phyloP scores from a whole-genome alignment of 2,113 vertebrate genomes.

The Rhineura floridana region DNA sequence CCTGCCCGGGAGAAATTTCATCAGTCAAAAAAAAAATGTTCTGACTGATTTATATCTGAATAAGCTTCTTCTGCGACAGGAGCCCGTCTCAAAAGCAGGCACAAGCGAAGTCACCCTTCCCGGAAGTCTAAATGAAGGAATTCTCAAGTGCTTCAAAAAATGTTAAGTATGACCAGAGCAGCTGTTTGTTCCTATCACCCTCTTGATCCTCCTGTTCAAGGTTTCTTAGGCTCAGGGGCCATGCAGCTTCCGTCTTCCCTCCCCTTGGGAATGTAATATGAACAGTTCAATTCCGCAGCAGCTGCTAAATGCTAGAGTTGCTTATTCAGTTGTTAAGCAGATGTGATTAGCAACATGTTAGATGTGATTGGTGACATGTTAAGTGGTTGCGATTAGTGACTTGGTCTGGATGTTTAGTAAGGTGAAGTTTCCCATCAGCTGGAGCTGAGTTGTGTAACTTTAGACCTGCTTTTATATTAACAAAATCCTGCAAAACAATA shows the following conservation, averaged over 20 bases:
- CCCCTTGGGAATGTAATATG: background rate
- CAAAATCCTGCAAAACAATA: conserved; percentile 9
- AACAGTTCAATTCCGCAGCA: background rate
- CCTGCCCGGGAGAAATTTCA: no score
- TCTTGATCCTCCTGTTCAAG: background rate
- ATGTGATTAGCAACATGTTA: no score
- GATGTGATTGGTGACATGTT: no score
- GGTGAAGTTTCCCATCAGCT: conserved; percentile 13
- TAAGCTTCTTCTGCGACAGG: no score
- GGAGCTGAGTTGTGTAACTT: background rate
- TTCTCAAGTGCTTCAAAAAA: background rate
- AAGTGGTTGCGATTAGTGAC: background rate
- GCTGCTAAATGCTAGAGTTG: background rate
- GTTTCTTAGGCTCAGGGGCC: background rate
- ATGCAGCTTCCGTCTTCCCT: background rate
- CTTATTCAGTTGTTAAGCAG: background rate
- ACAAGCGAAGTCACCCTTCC: no score
- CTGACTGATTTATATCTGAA: no score
- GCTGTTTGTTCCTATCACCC: background rate
- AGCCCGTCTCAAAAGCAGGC: no score
- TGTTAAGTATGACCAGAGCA: background rate
- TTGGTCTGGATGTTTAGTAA: background rate
- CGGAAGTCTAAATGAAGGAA: background rate
- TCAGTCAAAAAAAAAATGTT: no score
- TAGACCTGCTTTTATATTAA: background rate